These are phyloP conservation scores for Drosophila arawakana DNA, from an alignment of 1,140 invertebrate genomes.

Conservation along the genomic window DNA sequence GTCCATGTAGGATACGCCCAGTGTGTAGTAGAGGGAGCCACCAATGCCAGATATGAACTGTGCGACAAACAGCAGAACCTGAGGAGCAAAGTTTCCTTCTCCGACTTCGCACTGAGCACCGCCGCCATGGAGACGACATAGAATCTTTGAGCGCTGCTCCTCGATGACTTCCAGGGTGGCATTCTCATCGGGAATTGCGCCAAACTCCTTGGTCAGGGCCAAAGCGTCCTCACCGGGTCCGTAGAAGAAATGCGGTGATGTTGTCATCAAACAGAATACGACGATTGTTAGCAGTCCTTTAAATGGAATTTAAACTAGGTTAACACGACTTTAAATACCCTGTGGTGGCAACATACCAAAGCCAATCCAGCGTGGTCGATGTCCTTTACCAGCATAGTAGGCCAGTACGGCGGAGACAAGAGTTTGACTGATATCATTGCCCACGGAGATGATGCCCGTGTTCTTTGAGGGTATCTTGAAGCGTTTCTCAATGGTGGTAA, in stretches of 20 bases:
- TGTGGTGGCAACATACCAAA: conserved; percentile 69
- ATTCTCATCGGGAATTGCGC: conserved; percentile 81
- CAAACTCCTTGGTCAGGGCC: conserved; percentile 88
- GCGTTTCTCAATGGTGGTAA: conserved; percentile 92
- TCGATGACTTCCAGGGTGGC: conserved; percentile 77
- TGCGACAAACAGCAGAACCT: conserved; percentile 87
- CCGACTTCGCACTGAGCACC: conserved; percentile 85
- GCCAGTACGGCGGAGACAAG: conserved; percentile 67
- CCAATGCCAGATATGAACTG: conserved; percentile 89
- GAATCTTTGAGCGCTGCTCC: conserved; percentile 79
- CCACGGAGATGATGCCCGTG: conserved; percentile 90
- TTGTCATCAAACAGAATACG: conserved; percentile 89
- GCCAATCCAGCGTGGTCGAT: conserved; percentile 76
- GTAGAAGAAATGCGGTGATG: conserved; percentile 90
- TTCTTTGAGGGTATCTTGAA: conserved; percentile 92
- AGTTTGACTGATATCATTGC: conserved; percentile 86
- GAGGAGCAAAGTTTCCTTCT: conserved; percentile 87
- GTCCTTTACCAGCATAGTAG: conserved; percentile 76
- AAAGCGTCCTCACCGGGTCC: conserved; percentile 89
- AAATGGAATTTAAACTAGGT: neutral
- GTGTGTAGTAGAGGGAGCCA: conserved; percentile 88
- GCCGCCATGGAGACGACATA: conserved; percentile 77
- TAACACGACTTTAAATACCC: conserved; percentile 42
- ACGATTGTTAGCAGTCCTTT: conserved; percentile 89
- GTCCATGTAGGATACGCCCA: conserved; percentile 90